Evolutionary conservation across 1,140 invertebrate genomes (phyloP).

Genomic region (Apocrypta bakeri): DNA sequence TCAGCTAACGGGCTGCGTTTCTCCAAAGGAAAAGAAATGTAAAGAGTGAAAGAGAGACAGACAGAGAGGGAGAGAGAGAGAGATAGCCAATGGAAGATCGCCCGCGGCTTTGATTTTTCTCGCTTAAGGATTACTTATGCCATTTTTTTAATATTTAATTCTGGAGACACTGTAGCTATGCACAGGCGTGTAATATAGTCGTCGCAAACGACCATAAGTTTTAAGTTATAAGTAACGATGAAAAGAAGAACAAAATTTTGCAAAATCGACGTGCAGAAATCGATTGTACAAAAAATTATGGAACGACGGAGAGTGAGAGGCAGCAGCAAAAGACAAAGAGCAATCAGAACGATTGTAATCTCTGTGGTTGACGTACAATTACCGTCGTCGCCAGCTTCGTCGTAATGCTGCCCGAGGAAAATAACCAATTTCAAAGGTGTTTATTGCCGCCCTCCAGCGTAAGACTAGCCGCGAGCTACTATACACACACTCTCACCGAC

Average conservation of each 20-base stretch:
- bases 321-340: constrained; percentile 61
- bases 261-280: too few relatives aligned
- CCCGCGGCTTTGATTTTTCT: constrained; percentile 7
- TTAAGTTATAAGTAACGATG: too few relatives aligned
- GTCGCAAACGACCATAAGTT: not conserved
- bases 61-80: too few relatives aligned
- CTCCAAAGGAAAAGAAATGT: too few relatives aligned
- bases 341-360: constrained; percentile 68
- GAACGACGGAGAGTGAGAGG: not conserved
- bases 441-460: constrained; percentile 57
- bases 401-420: constrained; percentile 60
- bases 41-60: too few relatives aligned
- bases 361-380: constrained; percentile 68
- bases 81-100: not conserved
- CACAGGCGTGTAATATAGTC: not conserved
- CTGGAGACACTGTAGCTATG: too few relatives aligned
- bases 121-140: too few relatives aligned
- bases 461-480: constrained; percentile 25
- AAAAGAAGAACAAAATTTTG: too few relatives aligned
- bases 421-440: constrained; percentile 69
- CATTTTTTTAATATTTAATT: too few relatives aligned
- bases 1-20: constrained; percentile 64
- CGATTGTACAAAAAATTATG: too few relatives aligned
- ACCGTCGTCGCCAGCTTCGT: constrained; percentile 45
- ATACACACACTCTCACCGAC: constrained; percentile 17